A percentile compares a stretch with the other conserved stretches of the same genome.
Evolutionary conservation across 2,797 vertebrate species (phyloP).

Genomic region (Catostomus latipinnis): DNA sequence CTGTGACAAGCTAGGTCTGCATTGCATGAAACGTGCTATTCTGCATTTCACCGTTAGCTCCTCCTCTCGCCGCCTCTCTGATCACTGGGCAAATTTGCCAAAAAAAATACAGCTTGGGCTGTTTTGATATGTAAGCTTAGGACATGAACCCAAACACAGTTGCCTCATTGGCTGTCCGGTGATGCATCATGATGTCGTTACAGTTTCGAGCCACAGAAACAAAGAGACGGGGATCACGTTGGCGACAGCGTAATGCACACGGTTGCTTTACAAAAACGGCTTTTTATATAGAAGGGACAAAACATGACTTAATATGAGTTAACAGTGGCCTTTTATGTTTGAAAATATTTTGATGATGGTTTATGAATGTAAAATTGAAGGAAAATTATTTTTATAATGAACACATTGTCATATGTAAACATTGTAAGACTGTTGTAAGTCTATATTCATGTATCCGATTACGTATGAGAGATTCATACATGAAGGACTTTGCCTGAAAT

Average conservation of each 20-base stretch:
- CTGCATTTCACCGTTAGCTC: constrained; percentile 54
- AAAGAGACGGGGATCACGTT: constrained; percentile 58
- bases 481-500: background rate
- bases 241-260: constrained; percentile 44
- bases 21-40: constrained; percentile 66
- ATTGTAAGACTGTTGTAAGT: background rate
- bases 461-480: background rate
- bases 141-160: constrained; percentile 52
- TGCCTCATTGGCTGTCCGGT: constrained; percentile 68
- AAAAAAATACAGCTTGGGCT: constrained; percentile 43
- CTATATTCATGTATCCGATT: background rate
- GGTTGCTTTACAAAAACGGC: constrained; percentile 17
- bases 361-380: no score
- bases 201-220: constrained; percentile 65
- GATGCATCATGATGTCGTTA: constrained; percentile 66
- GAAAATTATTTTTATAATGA: no score
- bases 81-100: constrained; percentile 65
- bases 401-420: background rate
- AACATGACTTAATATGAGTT: background rate
- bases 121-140: constrained; percentile 55
- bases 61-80: constrained; percentile 33
- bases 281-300: background rate
- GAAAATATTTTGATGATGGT: background rate
- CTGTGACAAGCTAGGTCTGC: constrained; percentile 68
- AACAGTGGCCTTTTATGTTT: background rate